Percentiles rank a stretch among this genome's conserved stretches.
Conservation (phyloP, 2,888 invertebrate species). For the Coremacera marginata region DNA sequence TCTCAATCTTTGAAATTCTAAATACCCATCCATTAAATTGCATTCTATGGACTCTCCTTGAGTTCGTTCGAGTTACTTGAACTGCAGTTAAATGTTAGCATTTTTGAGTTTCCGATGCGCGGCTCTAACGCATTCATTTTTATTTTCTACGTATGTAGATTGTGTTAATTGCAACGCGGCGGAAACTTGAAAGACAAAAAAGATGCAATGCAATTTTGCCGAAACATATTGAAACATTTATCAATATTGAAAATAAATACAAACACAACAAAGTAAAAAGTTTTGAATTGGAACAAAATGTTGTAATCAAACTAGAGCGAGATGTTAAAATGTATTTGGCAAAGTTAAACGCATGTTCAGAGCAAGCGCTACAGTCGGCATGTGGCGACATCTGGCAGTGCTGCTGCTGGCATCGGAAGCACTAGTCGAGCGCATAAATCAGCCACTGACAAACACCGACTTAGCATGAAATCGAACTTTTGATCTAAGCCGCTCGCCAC, state of each 20-base stretch:
- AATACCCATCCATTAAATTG: background rate
- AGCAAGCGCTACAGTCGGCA: background rate
- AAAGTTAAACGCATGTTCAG: constrained; percentile 3
- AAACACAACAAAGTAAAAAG: background rate
- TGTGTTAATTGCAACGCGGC: constrained; percentile 27
- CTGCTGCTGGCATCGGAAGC: constrained; percentile 51
- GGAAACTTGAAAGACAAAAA: constrained; percentile 30
- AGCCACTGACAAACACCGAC: constrained; percentile 62
- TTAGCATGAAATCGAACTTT: constrained; percentile 66
- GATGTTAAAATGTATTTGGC: constrained; percentile 17
- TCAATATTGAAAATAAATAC: constrained; percentile 41
- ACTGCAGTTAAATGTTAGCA: constrained; percentile 37
- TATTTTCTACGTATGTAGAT: constrained; percentile 36
- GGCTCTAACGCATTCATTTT: background rate
- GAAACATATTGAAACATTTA: constrained; percentile 46
- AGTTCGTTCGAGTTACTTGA: constrained; percentile 52
- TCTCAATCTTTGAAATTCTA: background rate
- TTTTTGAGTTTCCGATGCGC: background rate
- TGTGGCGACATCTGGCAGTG: background rate
- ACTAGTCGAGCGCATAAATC: constrained; percentile 44
- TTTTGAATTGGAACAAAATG: constrained; percentile 17
- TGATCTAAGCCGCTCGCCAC: constrained; percentile 61
- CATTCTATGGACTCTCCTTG: constrained; percentile 41
- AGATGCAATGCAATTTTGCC: constrained; percentile 23
- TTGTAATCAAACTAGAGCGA: constrained; percentile 44